A percentile compares a stretch with the other conserved stretches of the same genome.
Conservation (phyloP, 2,113 vertebrate genomes). For the Syngnathus typhle region DNA sequence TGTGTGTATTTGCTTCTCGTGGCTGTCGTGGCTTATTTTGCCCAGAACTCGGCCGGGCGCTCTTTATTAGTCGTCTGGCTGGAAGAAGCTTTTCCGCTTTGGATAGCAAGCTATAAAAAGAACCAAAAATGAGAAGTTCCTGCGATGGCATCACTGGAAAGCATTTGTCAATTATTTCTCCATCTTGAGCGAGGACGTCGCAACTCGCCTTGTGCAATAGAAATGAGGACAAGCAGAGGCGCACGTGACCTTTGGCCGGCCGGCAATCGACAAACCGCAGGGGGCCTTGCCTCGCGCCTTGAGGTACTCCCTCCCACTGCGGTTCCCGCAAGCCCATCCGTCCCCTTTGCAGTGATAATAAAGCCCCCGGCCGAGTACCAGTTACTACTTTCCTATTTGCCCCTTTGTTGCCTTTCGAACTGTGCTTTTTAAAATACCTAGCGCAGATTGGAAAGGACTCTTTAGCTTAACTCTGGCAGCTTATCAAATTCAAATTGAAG, state of each 20-base stretch:
- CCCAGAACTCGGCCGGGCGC: conserved; percentile 49
- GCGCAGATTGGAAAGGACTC: too few relatives aligned
- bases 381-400: too few relatives aligned
- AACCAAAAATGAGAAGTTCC: conserved; percentile 27
- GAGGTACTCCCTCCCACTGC: not conserved
- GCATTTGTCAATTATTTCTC: conserved; percentile 31
- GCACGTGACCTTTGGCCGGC: not conserved
- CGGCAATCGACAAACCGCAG: not conserved
- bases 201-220: too few relatives aligned
- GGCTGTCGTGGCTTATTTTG: conserved; percentile 42
- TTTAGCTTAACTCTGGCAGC: too few relatives aligned
- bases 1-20: not conserved
- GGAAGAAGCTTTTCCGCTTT: conserved; percentile 63
- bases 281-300: not conserved
- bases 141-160: conserved; percentile 19
- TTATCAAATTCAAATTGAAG: too few relatives aligned
- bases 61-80: conserved; percentile 67
- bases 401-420: too few relatives aligned
- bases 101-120: conserved; percentile 32
- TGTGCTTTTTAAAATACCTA: too few relatives aligned
- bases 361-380: conserved; percentile 39
- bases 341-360: conserved; percentile 42
- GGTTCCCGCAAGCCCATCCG: conserved; percentile 43
- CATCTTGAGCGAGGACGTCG: not conserved
- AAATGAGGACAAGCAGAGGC: too few relatives aligned